Conservation (phyloP, 53 echinoderm and acorn worm genomes). For the Antedon mediterranea region DNA sequence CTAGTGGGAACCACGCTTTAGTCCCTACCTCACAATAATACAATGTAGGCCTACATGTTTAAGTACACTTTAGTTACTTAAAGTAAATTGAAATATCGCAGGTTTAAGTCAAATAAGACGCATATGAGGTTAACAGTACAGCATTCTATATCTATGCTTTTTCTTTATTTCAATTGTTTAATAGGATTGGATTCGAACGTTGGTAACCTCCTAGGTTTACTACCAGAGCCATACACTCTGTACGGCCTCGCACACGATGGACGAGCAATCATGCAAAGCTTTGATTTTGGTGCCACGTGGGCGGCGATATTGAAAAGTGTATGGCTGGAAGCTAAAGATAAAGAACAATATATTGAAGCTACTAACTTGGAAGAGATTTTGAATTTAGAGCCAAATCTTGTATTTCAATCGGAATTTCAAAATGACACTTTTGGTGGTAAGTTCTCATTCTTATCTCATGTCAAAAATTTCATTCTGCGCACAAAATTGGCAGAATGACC, state of each 20-base stretch:
- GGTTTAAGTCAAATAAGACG: no score
- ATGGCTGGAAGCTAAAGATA: constrained; percentile 24
- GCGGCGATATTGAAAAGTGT: constrained; percentile 11
- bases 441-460: no score
- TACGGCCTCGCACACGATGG: constrained; percentile 52
- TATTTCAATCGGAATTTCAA: constrained; percentile 18
- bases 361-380: not conserved
- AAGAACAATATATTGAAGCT: constrained; percentile 14
- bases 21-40: no score
- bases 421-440: constrained; percentile 35
- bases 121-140: no score
- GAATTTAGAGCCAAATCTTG: constrained; percentile 11
- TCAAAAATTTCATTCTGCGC: no score
- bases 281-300: constrained; percentile 37
- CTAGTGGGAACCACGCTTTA: no score
- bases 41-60: no score
- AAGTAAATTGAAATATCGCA: no score
- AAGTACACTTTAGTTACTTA: no score
- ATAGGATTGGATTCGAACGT: constrained; percentile 46
- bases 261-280: constrained; percentile 33
- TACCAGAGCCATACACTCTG: constrained; percentile 22
- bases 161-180: no score
- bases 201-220: constrained; percentile 45
- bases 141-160: no score
- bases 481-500: no score